A percentile compares a stretch with the other conserved stretches of the same genome.
Evolutionary conservation across 2,113 vertebrate genomes (phyloP).

Genomic region (Trematomus loennbergii): DNA sequence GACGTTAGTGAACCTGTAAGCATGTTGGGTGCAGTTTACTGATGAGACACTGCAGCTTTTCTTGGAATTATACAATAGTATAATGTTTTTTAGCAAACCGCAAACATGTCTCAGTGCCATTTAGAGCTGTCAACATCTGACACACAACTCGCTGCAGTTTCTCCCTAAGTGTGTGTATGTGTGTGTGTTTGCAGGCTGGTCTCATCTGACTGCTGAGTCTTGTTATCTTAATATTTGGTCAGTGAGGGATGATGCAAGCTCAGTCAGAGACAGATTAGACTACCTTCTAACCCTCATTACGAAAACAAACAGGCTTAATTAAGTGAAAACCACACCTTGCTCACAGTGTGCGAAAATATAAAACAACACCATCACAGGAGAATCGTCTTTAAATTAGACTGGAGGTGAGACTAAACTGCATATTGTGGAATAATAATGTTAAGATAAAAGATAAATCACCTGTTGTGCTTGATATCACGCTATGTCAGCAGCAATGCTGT

Average conservation of each 20-base stretch:
- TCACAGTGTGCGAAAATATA: background rate
- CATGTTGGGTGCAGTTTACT: slow-evolving; percentile 1
- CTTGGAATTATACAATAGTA: background rate
- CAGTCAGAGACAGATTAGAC: background rate
- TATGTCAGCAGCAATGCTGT: slow-evolving; percentile 12
- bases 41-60: slow-evolving; percentile 23
- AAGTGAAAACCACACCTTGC: background rate
- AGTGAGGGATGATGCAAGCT: background rate
- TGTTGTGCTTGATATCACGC: slow-evolving; percentile 14
- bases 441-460: slow-evolving; percentile 32
- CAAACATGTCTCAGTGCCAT: background rate
- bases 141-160: background rate
- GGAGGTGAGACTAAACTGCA: slow-evolving; percentile 16
- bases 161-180: background rate
- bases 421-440: background rate
- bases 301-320: background rate
- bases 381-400: slow-evolving; percentile 36
- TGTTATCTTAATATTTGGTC: background rate
- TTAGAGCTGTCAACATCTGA: background rate
- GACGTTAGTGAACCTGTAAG: slow-evolving; percentile 14
- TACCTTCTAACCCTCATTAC: background rate
- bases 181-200: background rate
- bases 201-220: slow-evolving; percentile 9
- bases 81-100: background rate
- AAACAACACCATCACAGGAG: slow-evolving; percentile 13